Conservation (phyloP, 2,888 invertebrate species). For the Globia sparganii region DNA sequence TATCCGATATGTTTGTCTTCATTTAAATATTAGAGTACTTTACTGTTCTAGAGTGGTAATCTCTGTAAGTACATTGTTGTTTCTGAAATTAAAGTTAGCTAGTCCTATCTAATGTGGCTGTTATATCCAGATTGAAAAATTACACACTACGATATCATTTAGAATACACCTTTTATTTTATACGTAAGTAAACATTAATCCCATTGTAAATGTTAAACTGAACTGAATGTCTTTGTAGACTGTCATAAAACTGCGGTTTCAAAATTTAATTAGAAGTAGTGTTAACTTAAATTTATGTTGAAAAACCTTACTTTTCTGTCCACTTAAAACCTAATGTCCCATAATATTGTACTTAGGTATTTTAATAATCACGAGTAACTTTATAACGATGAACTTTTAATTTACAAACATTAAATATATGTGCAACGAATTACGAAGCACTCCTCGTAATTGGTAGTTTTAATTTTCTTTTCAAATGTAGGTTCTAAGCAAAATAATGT, state of each 20-base stretch:
- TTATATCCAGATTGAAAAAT: too few relatives aligned
- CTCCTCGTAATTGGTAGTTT: constrained; percentile 12
- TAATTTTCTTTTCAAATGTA: constrained; percentile 7
- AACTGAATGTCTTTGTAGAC: not conserved
- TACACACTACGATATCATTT: not conserved
- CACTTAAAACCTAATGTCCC: not conserved
- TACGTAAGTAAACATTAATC: not conserved
- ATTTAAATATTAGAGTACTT: constrained; percentile 11
- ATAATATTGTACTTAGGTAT: not conserved
- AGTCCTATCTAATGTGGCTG: not conserved
- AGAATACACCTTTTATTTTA: not conserved
- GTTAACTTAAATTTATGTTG: not conserved
- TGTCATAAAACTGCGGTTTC: not conserved
- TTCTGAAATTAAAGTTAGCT: not conserved
- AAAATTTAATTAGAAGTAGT: not conserved
- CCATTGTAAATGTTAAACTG: not conserved
- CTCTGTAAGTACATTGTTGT: not conserved
- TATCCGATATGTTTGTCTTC: not conserved
- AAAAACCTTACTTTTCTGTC: not conserved
- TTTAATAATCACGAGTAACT: constrained; percentile 1
- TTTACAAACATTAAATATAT: constrained; percentile 6
- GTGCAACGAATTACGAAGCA: too few relatives aligned
- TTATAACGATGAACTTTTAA: constrained; percentile 16
- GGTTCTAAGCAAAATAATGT: constrained; percentile 1
- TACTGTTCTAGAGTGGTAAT: not conserved